Conservation (phyloP, 2,888 invertebrate species). For the Petrolisthes manimaculis region DNA sequence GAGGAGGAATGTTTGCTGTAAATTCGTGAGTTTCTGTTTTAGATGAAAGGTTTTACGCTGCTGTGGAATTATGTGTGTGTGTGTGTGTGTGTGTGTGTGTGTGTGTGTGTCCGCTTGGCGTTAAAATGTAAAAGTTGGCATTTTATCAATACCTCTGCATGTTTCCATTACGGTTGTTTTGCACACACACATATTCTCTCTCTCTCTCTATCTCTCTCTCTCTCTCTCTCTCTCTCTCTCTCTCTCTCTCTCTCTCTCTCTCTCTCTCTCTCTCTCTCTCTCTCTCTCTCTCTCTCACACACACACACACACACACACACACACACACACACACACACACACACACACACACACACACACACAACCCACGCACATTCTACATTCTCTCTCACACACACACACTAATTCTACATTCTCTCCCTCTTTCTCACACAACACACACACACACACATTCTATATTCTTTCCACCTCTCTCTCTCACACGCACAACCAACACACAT, state of each 20-base stretch:
- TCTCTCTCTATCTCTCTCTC: not conserved
- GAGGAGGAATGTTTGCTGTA: no score
- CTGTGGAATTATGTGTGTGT: not conserved
- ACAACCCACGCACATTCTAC: not conserved
- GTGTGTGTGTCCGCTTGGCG: not conserved
- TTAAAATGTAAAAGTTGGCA: not conserved
- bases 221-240: not conserved
- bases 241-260: constrained; percentile 3
- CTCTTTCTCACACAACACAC: not conserved
- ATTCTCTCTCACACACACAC: no score
- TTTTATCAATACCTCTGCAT: not conserved
- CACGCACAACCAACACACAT: not conserved
- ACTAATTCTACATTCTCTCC: no score
- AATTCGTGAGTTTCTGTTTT: no score
- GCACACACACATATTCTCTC: not conserved
- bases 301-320: not conserved
- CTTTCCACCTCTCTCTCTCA: not conserved
- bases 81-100: constrained; percentile 26
- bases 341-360: constrained; percentile 12
- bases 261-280: not conserved
- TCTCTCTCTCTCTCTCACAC: not conserved
- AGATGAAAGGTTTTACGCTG: no score
- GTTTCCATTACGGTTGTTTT: no score
- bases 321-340: constrained; percentile 15
- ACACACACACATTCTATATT: not conserved